These are phyloP conservation scores for Tenthredo notha DNA, from an alignment of 2,888 invertebrate genomes.

Conservation along the genomic window DNA sequence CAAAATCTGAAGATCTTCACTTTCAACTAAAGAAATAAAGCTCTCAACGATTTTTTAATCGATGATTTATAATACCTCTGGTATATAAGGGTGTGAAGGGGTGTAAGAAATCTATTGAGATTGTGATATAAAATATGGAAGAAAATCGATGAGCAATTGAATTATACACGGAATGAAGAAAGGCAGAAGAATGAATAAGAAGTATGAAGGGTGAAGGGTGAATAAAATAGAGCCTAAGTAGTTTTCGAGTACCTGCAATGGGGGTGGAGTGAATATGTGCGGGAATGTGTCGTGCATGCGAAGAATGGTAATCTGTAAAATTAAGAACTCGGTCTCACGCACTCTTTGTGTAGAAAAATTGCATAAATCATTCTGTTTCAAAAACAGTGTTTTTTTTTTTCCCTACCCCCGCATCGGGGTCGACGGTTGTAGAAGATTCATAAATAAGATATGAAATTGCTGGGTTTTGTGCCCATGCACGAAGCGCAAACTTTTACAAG, in stretches of 20 bases:
- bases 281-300: constrained; percentile 41
- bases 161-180: not conserved
- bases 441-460: constrained; percentile 44
- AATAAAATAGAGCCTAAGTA: constrained; percentile 28
- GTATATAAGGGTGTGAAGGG: not conserved
- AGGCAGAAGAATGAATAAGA: not conserved
- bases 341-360: constrained; percentile 36
- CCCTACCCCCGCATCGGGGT: constrained; percentile 6
- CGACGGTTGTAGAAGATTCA: not conserved
- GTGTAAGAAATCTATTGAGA: not conserved
- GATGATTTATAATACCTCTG: not conserved
- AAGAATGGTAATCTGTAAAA: constrained; percentile 25
- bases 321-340: constrained; percentile 42
- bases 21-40: constrained; percentile 19
- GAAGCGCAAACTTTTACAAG: not conserved
- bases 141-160: not conserved
- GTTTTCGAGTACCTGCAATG: constrained; percentile 15
- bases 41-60: not conserved
- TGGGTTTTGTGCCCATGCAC: not conserved
- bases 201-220: not conserved
- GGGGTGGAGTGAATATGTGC: not conserved
- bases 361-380: constrained; percentile 43
- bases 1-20: not conserved
- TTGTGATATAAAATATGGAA: not conserved
- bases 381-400: constrained; percentile 46